Percentiles rank a stretch among this genome's conserved stretches.
Evolutionary conservation across 2,888 invertebrate species (phyloP).

Genomic region (Osedax fenrisi): DNA sequence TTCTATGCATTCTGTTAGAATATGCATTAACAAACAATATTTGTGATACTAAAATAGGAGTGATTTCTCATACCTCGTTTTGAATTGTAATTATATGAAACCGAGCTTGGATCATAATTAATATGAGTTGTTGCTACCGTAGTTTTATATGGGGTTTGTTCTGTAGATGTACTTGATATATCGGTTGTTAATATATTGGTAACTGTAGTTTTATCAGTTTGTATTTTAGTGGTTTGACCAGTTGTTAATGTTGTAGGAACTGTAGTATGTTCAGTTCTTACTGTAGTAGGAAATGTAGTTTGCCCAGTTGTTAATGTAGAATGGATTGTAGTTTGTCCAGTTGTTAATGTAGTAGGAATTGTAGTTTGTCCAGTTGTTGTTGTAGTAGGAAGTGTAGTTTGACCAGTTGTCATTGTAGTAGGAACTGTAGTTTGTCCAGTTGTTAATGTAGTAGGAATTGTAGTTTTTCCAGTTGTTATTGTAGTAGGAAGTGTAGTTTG

Average conservation of each 20-base stretch:
- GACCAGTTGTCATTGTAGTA: not conserved
- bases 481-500: not conserved
- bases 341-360: not conserved
- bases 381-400: not conserved
- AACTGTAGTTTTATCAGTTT: too few species aligned
- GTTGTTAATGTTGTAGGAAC: not conserved
- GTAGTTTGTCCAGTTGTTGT: not conserved
- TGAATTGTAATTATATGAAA: too few species aligned
- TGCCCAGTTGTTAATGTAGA: not conserved
- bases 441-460: not conserved
- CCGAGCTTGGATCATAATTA: too few species aligned
- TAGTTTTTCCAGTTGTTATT: not conserved
- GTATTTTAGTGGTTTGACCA: not conserved
- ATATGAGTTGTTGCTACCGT: too few species aligned
- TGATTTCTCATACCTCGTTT: too few species aligned
- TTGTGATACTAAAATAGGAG: too few species aligned
- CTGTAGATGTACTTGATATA: too few species aligned
- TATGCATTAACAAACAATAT: too few species aligned
- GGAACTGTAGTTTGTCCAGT: not conserved
- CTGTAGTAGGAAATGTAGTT: not conserved
- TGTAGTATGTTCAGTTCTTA: not conserved
- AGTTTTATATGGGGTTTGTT: too few species aligned
- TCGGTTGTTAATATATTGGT: too few species aligned
- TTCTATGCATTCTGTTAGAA: too few species aligned
- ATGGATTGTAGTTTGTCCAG: not conserved